Conservation (phyloP, 2,797 vertebrate species). For the Scolopax rusticola region DNA sequence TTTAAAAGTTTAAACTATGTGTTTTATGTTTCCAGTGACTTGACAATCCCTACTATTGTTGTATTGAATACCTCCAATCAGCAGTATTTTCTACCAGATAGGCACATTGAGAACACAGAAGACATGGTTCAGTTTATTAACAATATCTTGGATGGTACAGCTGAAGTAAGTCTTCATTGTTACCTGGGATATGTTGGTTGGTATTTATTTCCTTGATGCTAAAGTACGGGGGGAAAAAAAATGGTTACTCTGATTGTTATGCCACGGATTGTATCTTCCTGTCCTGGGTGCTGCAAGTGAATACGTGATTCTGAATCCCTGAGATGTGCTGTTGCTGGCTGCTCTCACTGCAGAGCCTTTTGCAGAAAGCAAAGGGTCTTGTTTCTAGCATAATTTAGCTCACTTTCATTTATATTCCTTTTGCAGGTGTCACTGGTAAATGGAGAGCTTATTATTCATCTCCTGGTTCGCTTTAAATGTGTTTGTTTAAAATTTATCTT, state of each 20-base stretch:
- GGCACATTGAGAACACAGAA: constrained; percentile 84
- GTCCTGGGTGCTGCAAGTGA: not conserved
- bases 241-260: not conserved
- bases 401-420: not conserved
- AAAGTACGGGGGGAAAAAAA: not conserved
- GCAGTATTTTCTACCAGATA: constrained; percentile 92
- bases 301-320: not conserved
- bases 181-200: not conserved
- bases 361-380: not conserved
- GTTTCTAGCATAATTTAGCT: not conserved
- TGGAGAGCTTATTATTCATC: not conserved
- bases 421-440: not conserved
- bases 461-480: not conserved
- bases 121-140: constrained; percentile 94
- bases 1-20: not conserved
- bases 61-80: constrained; percentile 98
- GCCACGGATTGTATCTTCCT: not conserved
- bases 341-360: not conserved
- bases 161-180: constrained; percentile 81
- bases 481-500: not conserved
- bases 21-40: constrained; percentile 83
- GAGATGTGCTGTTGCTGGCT: not conserved
- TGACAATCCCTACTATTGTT: constrained; percentile 91
- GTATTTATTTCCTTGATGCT: not conserved
- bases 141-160: constrained; percentile 91